phyloP scores from a whole-genome alignment of 2,113 vertebrate species.

The Proterorhinus semilunaris region DNA sequence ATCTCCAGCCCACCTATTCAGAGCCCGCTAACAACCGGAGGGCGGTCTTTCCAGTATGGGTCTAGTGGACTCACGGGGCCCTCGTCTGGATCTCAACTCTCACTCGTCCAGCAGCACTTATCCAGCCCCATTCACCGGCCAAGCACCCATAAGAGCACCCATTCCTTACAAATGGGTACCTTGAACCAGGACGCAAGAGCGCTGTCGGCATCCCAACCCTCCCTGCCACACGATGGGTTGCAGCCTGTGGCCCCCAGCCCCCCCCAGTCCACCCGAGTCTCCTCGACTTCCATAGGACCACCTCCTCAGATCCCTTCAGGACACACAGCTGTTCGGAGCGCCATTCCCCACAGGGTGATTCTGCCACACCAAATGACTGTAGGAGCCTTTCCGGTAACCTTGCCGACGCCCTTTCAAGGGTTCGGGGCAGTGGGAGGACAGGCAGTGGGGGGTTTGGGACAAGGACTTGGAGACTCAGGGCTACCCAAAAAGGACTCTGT shows the following conservation, averaged over 20 bases:
- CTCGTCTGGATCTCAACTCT: slow-evolving; percentile 85
- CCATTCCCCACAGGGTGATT: slow-evolving; percentile 70
- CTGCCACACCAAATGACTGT: slow-evolving; percentile 81
- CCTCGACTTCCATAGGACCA: slow-evolving; percentile 79
- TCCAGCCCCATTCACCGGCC: slow-evolving; percentile 78
- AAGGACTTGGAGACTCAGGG: slow-evolving; percentile 73
- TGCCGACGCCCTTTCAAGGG: slow-evolving; percentile 44
- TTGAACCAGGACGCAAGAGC: slow-evolving; percentile 88
- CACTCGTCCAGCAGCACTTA: slow-evolving; percentile 80
- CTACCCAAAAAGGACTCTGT: slow-evolving; percentile 81
- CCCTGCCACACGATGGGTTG: slow-evolving; percentile 83
- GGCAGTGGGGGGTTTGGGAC: slow-evolving; percentile 40
- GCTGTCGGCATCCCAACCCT: slow-evolving; percentile 91
- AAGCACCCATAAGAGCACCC: slow-evolving; percentile 82
- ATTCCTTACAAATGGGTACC: slow-evolving; percentile 82
- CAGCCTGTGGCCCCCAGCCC: slow-evolving; percentile 79
- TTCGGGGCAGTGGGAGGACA: slow-evolving; percentile 41
- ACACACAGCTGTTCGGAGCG: slow-evolving; percentile 55
- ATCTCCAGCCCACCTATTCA: slow-evolving; percentile 80
- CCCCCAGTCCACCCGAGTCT: slow-evolving; percentile 77
- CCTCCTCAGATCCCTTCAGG: slow-evolving; percentile 62
- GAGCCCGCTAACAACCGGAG: slow-evolving; percentile 76
- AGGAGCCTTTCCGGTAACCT: slow-evolving; percentile 69
- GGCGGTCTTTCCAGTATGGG: slow-evolving; percentile 83
- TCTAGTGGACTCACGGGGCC: slow-evolving; percentile 65